phyloP scores from a whole-genome alignment of 2,797 vertebrate species.

The Sebastes oblongus region DNA sequence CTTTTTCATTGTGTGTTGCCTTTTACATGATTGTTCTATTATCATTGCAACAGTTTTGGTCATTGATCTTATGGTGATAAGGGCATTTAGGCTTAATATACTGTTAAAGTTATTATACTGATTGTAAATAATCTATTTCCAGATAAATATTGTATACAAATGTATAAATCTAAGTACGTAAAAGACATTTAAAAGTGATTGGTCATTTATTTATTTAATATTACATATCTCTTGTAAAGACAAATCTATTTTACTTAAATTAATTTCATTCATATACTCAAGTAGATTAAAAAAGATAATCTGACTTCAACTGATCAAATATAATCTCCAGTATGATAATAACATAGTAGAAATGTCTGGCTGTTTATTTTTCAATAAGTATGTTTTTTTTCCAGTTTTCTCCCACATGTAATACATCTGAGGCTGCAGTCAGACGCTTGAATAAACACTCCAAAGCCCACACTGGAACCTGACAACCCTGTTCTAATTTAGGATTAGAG shows the following conservation, averaged over 20 bases:
- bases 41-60: not conserved
- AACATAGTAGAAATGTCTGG: not conserved
- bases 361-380: not conserved
- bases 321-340: not conserved
- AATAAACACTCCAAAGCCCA: constrained; percentile 37
- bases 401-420: constrained; percentile 22
- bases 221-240: not conserved
- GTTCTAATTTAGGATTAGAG: constrained; percentile 57
- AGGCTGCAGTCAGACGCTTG: constrained; percentile 9
- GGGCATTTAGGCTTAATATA: not conserved
- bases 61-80: not conserved
- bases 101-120: not conserved
- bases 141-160: not conserved
- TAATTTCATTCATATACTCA: not conserved
- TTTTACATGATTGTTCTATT: not conserved
- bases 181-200: not conserved
- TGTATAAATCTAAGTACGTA: not conserved
- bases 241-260: not conserved
- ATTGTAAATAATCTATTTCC: not conserved
- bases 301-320: not conserved
- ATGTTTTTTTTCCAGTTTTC: not conserved
- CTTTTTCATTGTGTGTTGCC: not conserved
- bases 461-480: constrained; percentile 24
- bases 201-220: not conserved
- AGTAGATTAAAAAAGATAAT: constrained; percentile 2